Conservation (phyloP, 2,797 vertebrate genomes). For the Tauraco hartlaubi region DNA sequence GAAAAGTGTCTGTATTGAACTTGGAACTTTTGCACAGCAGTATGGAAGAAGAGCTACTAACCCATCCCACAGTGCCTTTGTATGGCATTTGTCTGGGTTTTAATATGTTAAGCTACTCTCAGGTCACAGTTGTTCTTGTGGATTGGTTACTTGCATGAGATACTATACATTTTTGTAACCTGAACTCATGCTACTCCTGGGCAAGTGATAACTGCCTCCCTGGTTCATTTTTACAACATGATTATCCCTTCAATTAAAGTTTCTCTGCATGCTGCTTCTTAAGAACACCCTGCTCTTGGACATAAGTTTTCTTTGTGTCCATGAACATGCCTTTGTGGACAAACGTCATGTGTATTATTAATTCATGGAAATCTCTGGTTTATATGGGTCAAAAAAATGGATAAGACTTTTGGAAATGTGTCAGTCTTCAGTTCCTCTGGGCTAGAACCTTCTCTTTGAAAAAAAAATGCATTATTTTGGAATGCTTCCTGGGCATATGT, state of each 20-base stretch:
- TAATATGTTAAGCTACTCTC: neutral
- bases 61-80: neutral
- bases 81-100: neutral
- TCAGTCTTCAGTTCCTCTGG: neutral
- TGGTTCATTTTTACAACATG: neutral
- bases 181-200: neutral
- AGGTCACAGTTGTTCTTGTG: neutral
- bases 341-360: neutral
- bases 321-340: neutral
- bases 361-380: neutral
- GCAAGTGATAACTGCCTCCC: neutral
- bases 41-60: neutral
- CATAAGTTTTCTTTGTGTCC: neutral
- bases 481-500: conserved; percentile 4
- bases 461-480: conserved; percentile 6
- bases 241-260: neutral
- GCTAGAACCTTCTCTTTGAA: neutral
- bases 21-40: neutral
- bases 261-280: neutral
- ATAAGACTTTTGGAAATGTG: neutral
- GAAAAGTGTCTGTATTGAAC: neutral
- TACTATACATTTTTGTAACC: neutral
- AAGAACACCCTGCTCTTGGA: neutral
- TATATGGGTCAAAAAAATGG: neutral
- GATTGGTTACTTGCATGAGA: neutral